These are phyloP conservation scores for Buceros bicornis DNA, from an alignment of 2,797 vertebrate species.

Conservation along the genomic window DNA sequence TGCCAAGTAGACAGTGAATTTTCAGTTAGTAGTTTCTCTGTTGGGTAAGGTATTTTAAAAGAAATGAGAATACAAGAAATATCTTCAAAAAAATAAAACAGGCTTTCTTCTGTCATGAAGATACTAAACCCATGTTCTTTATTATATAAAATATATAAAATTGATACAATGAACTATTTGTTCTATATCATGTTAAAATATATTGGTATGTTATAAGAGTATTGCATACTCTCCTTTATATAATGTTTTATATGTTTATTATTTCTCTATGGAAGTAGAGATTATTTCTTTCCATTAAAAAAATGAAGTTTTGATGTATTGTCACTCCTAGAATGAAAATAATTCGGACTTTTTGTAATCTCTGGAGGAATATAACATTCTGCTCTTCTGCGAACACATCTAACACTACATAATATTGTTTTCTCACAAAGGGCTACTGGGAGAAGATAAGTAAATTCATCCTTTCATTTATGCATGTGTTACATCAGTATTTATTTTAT, in stretches of 20 bases:
- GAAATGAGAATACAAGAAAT: neutral
- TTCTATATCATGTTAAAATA: neutral
- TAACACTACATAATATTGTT: neutral
- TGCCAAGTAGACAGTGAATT: neutral
- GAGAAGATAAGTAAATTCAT: neutral
- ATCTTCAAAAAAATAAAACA: neutral
- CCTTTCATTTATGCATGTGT: neutral
- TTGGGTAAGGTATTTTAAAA: neutral
- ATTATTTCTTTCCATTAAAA: neutral
- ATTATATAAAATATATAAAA: neutral
- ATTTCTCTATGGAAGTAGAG: neutral
- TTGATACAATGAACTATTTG: neutral
- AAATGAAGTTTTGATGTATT: neutral
- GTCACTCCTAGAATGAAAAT: neutral
- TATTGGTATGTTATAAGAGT: neutral
- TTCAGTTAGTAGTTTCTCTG: neutral
- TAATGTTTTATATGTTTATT: neutral
- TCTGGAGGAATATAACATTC: neutral
- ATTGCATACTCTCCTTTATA: neutral
- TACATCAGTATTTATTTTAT: neutral
- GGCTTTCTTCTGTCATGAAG: neutral
- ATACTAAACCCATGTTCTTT: fast-evolving
- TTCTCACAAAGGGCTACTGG: neutral
- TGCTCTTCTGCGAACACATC: neutral
- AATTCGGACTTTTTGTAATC: neutral